Evolutionary conservation across 2,797 vertebrate genomes (phyloP), one percentile per base, ranked within the genome.

Genomic region (Ciconia nigra): DNA sequence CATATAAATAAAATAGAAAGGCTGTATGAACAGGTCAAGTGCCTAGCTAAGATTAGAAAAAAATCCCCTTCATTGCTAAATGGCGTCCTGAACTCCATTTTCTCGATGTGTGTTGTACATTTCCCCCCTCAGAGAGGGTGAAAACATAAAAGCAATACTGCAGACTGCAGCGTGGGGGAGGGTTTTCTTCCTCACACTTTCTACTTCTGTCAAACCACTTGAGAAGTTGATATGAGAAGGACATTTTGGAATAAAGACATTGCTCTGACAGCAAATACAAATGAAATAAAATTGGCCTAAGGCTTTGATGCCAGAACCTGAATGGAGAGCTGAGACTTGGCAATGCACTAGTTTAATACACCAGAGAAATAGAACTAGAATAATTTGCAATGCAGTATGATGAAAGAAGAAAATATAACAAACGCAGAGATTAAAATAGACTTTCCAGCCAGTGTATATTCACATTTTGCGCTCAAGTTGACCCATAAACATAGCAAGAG

Each of bases 261-360:
- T 98, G 96, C 94, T 98, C 97, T 98, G 97, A 98, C 98, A 98
- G 97, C 95, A 98, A 97, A 98, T 97, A 98, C 95, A 98, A 98
- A 98, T 98, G 98, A 98, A 98, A 98, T 97, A 97, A 98, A 98
- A 98, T 98, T 98, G 96, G 97, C 98, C 97, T 95, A 97, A 98
- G 98, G 98, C 98, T 98, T 98, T 98, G 97, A 98, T 97, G 97
- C 96, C 66, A 69, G 97, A 97, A 97, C 94, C 92, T 98, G 97
- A 98, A 97, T 89, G 92, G 95, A 97, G 97, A 97, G 94, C 90
- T 66, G 95, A 97, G 96, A 97, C 94, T 95, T 83, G 97, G 97
- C 94, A 97, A 90, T 93, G 72, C 25, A 16, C 96, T 92, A 80
- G 96, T 97, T 96, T 92, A 98, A 97, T 98, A 95, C 97, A 96